phyloP scores from a whole-genome alignment of 2,797 vertebrate genomes.

The Salmo trutta region DNA sequence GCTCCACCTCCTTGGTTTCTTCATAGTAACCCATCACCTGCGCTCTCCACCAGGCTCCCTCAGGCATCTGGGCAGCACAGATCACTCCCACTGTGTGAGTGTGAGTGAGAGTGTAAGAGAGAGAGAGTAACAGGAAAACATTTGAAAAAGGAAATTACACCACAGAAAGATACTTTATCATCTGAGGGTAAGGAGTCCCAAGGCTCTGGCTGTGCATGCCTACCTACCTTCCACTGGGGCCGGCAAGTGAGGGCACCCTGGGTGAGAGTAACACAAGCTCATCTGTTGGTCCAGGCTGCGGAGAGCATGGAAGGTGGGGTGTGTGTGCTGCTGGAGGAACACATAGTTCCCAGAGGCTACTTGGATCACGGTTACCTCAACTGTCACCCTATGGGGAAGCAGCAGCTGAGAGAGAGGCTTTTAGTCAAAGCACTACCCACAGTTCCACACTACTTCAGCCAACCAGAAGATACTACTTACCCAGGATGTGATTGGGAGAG shows the following conservation, averaged over 20 bases:
- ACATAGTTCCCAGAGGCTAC: slow-evolving; percentile 81
- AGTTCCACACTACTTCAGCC: not conserved
- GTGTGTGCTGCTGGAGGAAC: slow-evolving; percentile 84
- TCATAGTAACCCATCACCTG: slow-evolving; percentile 80
- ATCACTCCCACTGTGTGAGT: slow-evolving; percentile 62
- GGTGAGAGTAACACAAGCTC: slow-evolving; percentile 82
- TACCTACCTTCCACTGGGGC: slow-evolving; percentile 80
- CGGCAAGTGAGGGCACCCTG: slow-evolving; percentile 79
- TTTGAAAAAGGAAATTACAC: not conserved
- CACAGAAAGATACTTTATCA: not conserved
- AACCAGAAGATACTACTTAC: slow-evolving; percentile 62
- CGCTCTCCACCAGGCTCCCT: slow-evolving; percentile 84
- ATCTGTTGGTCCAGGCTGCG: slow-evolving; percentile 83
- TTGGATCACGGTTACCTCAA: slow-evolving; percentile 81
- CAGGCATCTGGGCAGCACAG: slow-evolving; percentile 79
- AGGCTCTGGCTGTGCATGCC: slow-evolving; percentile 2
- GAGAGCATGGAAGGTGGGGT: slow-evolving; percentile 84
- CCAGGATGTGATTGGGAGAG: slow-evolving; percentile 83
- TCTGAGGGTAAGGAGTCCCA: not conserved
- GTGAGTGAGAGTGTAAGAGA: not conserved
- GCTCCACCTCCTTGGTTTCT: slow-evolving; percentile 77
- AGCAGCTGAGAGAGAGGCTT: slow-evolving; percentile 67
- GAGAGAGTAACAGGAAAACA: not conserved
- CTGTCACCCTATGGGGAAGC: slow-evolving; percentile 79
- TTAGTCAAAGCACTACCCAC: not conserved